phyloP scores from a whole-genome alignment of 2,888 invertebrate species.

The Physocephala rufipes region DNA sequence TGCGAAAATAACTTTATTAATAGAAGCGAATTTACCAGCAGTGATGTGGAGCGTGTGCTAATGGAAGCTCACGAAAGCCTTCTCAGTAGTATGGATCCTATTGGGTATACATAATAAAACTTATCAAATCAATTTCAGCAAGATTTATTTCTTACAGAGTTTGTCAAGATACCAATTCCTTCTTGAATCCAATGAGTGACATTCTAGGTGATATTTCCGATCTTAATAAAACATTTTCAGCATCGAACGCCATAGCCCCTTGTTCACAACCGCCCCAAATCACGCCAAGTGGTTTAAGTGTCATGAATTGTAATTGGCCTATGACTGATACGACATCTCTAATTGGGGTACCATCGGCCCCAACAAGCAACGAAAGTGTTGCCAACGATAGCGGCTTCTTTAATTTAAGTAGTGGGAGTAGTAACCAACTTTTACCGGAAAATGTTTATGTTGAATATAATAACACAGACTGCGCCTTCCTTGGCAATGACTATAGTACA shows the following conservation, averaged over 20 bases:
- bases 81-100: constrained; percentile 19
- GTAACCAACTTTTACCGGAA: constrained; percentile 8
- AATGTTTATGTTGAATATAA: constrained; percentile 16
- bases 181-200: constrained; percentile 34
- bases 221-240: constrained; percentile 20
- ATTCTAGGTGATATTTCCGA: constrained; percentile 31
- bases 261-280: constrained; percentile 6
- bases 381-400: constrained; percentile 22
- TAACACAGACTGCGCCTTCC: constrained; percentile 20
- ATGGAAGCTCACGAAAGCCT: constrained; percentile 30
- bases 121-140: not conserved
- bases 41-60: constrained; percentile 26
- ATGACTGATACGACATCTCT: not conserved
- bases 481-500: constrained; percentile 28
- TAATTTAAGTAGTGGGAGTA: constrained; percentile 25
- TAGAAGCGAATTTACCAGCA: constrained; percentile 26
- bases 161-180: constrained; percentile 26
- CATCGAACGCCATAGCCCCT: not conserved
- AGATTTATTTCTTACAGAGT: not conserved
- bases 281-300: not conserved
- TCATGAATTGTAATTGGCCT: not conserved
- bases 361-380: not conserved
- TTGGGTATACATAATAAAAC: constrained; percentile 2
- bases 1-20: constrained; percentile 32
- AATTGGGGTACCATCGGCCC: not conserved